Base-by-base conservation (phyloP, 2,888 invertebrate genomes). In the Furcula furcula region DNA sequence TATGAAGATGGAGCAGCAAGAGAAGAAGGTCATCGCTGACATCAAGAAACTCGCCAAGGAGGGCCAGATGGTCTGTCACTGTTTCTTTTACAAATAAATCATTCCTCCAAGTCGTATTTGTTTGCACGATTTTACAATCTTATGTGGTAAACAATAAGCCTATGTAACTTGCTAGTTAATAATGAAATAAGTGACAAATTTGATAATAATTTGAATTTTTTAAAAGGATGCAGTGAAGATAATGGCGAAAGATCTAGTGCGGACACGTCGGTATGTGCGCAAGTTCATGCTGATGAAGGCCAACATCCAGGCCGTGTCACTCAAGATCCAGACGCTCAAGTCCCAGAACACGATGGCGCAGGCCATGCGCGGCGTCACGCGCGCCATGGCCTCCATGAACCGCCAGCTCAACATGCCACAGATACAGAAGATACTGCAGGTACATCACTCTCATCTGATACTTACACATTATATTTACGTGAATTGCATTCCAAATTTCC, bases 221-320 rank as follows among this genome's bases (percentile, higher is more conserved):
- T 2, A 28, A 11, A 71, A 97, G 97, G 99, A 99, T 88, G 98
- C 99, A 7, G 99, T 99, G 0, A 99, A 98, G 90, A 98, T 99
- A 55, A 99, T 99, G 99, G 99, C 99, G 0, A 98, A 98, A 76
- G 99, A 99, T 87, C 89, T 99, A 52, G 99, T 99, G 4, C 91
- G 99, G 52, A 99, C 99, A 1, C 91, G 99, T 41, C 92, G 94
- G 29, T 98, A 99, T 68, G 94, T 95, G 31, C 98, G 99, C 79
- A 99, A 99, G 83, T 99, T 99, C 76, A 99, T 99, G 94, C 79
- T 99, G 52, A 99, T 99, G 99, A 96, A 97, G 76, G 99, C 99
- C 1, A 99, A 99, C 79, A 99, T 99, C 62, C 99, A 99, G 85
- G 98, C 97, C 0, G 98, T 98, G 7, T 95, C 98, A 0, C 91